Evolutionary conservation across 2,113 vertebrate species (phyloP).

Genomic region (Ovibos moschatus): DNA sequence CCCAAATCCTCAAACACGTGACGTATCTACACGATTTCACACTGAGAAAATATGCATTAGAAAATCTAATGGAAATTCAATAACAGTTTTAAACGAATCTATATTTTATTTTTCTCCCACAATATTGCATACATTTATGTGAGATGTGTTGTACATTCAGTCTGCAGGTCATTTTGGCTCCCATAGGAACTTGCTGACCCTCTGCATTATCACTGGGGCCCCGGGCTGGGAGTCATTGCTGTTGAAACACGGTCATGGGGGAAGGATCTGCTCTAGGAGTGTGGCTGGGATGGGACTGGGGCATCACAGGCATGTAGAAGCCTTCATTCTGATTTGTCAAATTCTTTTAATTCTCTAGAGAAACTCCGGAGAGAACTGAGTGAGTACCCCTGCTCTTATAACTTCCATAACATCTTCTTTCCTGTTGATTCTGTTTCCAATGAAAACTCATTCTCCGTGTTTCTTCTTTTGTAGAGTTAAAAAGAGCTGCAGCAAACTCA

Average conservation of each 20-base stretch:
- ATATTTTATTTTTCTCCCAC: not conserved
- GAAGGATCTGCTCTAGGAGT: not conserved
- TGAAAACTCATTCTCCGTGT: not conserved
- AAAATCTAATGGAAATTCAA: not conserved
- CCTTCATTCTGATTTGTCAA: conserved; percentile 21
- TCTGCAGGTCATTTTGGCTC: not conserved
- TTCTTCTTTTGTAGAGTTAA: conserved; percentile 59
- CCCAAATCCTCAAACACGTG: not conserved
- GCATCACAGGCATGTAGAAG: not conserved
- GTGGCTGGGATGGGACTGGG: not conserved
- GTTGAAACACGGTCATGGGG: not conserved
- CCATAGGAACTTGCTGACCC: not conserved
- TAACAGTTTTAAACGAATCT: not conserved
- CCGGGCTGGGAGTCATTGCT: not conserved
- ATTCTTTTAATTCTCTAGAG: conserved; percentile 63
- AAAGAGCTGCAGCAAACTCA: conserved; percentile 70
- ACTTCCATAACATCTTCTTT: not conserved
- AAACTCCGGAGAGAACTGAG: conserved; percentile 70
- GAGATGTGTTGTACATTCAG: not conserved
- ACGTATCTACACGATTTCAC: not conserved
- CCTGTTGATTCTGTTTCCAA: not conserved
- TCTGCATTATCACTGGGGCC: not conserved
- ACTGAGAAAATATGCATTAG: not conserved
- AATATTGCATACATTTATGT: not conserved
- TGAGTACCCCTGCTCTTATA: conserved; percentile 54